Evolutionary conservation across 2,888 invertebrate species (phyloP), one percentile per base, ranked within the genome.

Genomic region (Halictus quadricinctus): DNA sequence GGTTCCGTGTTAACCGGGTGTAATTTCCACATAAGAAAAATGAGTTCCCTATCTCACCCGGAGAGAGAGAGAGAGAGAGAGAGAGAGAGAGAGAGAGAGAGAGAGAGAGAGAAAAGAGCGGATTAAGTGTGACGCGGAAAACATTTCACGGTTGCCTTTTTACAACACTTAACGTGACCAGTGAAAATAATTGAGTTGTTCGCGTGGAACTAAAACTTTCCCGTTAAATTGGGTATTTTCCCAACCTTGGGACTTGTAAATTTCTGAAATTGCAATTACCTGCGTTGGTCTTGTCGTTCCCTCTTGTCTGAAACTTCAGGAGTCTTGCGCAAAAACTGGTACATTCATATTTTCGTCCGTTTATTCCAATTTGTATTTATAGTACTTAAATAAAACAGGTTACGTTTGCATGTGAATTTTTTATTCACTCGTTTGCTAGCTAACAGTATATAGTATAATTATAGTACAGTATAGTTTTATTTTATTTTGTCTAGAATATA

Each of bases 131-230:
- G 76, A 74, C 58, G 64, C 60, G 72, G 43, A 66, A 64, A 64
- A 78, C 70, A 54, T 88, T 81, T 82, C 72, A 74, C 64, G 78
- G 78, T 50, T 72, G 76, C 70, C 60, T 78, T 88, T 88, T 84
- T 74, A 64, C 83, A 60, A 48, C 79, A 76, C 29, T 46, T 75
- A 12, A 29, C 73, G 77, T 76, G 64, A 73, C 75, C 72, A 76
- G 81, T 72, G 75, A 76, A 76, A 81, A 84, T 84, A 84, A 85
- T 85, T 74, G 78, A 81, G 81, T 84, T 79, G 85, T 81, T 84
- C 64, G 58, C 29, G 29, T 77, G 80, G 72, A 72, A 78, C 73
- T 76, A 75, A 79, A 84, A 80, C 60, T 84, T 81, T 84, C 78
- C 72, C 69, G 72, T 69, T 75, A 77, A 85, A 84, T 85, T 85